These are phyloP conservation scores for Himalopsyche kuldschensis DNA, from an alignment of 2,888 invertebrate genomes.

Conservation along the genomic window DNA sequence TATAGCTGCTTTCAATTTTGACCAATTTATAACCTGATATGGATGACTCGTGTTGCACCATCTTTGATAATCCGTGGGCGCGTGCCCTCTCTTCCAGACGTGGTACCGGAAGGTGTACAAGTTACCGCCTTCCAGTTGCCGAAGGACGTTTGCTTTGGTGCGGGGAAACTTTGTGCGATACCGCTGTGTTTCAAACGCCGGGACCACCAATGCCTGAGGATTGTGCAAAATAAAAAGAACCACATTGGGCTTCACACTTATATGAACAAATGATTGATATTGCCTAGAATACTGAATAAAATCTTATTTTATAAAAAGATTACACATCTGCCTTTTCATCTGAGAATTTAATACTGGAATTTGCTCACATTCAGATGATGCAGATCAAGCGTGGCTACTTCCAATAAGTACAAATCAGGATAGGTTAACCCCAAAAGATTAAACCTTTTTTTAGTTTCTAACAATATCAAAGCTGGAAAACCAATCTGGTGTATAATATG, in stretches of 20 bases:
- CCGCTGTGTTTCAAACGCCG: constrained; percentile 88
- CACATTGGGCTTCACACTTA: too few species aligned
- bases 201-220: constrained; percentile 71
- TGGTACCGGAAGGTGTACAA: constrained; percentile 84
- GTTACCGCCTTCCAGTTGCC: constrained; percentile 71
- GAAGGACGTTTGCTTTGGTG: constrained; percentile 74
- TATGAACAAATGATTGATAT: neutral
- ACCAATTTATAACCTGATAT: constrained; percentile 61
- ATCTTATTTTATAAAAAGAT: neutral
- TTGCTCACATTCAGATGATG: neutral
- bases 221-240: too few species aligned
- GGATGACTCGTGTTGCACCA: constrained; percentile 79
- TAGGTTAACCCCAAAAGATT: neutral
- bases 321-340: too few species aligned
- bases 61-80: constrained; percentile 79
- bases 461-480: neutral
- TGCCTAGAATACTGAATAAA: neutral
- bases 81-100: constrained; percentile 87
- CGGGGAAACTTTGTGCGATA: constrained; percentile 78
- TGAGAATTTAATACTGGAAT: too few species aligned
- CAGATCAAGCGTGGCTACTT: neutral
- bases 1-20: too few species aligned
- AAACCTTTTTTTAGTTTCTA: neutral
- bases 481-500: neutral
- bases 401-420: too few species aligned